These are phyloP conservation scores for Tenthredo scrophulariae DNA, from an alignment of 2,888 invertebrate species.

Conservation along the genomic window DNA sequence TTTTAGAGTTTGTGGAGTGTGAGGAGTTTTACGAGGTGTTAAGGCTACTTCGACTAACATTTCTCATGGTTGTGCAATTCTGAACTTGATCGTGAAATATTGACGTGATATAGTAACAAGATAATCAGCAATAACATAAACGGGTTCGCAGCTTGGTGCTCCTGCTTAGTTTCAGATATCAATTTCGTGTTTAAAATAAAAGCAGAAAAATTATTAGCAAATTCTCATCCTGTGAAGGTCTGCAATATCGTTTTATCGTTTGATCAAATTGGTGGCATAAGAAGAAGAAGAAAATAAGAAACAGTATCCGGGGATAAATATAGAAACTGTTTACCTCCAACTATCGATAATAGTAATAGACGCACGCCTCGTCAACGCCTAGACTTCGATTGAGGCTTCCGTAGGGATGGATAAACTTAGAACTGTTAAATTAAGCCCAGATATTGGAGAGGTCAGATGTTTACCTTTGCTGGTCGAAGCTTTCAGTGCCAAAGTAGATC, in stretches of 20 bases:
- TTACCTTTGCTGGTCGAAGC: slow-evolving; percentile 47
- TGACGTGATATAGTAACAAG: neutral
- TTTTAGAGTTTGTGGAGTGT: neutral
- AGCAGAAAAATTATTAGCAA: neutral
- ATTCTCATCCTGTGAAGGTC: neutral
- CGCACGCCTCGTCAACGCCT: slow-evolving; percentile 2
- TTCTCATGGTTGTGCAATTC: slow-evolving; percentile 16
- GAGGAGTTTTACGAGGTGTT: slow-evolving; percentile 30
- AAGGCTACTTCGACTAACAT: slow-evolving; percentile 7
- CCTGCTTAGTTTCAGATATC: slow-evolving; percentile 5
- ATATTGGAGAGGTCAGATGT: slow-evolving; percentile 52
- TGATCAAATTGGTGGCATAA: neutral
- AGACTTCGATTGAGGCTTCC: neutral
- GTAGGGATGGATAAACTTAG: slow-evolving; percentile 50
- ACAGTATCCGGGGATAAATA: neutral
- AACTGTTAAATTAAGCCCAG: slow-evolving; percentile 16
- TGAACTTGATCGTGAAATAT: slow-evolving; percentile 46
- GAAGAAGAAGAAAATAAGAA: neutral
- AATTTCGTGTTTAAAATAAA: neutral
- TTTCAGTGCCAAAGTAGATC: slow-evolving; percentile 32
- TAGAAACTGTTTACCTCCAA: slow-evolving; percentile 12
- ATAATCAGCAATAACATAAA: neutral
- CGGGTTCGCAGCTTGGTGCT: neutral
- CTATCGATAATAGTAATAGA: slow-evolving; percentile 20
- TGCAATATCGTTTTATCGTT: neutral